Percentiles rank a stretch among this genome's conserved stretches.
Evolutionary conservation across 2,888 invertebrate genomes (phyloP).

Genomic region (Scaptomyza tumidula): DNA sequence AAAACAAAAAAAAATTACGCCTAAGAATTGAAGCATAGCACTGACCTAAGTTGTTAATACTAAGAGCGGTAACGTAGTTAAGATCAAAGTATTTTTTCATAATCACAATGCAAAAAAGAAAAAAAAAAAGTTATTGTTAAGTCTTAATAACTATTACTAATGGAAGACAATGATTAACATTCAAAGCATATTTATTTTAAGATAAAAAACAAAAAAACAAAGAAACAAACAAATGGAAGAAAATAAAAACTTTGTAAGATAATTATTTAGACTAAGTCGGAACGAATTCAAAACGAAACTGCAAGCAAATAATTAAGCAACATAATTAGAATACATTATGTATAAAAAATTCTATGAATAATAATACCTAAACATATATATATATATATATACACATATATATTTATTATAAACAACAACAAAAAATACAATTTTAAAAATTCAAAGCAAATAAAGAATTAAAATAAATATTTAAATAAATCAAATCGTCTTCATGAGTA

Average conservation of each 20-base stretch:
- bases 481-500: not conserved
- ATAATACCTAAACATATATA: slow-evolving; percentile 52
- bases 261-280: slow-evolving; percentile 60
- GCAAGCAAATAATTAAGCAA: slow-evolving; percentile 65
- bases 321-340: slow-evolving; percentile 65
- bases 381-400: slow-evolving; percentile 39
- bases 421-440: slow-evolving; percentile 77
- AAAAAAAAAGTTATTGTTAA: slow-evolving; percentile 40
- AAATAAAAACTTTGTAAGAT: slow-evolving; percentile 58
- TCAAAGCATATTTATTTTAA: slow-evolving; percentile 58
- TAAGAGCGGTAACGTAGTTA: slow-evolving; percentile 50
- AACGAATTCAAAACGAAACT: slow-evolving; percentile 58
- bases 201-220: slow-evolving; percentile 20
- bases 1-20: slow-evolving; percentile 18
- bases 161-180: slow-evolving; percentile 71
- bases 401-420: slow-evolving; percentile 75
- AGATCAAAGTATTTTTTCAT: slow-evolving; percentile 68
- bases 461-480: slow-evolving; percentile 40
- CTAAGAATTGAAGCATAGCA: slow-evolving; percentile 67
- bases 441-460: slow-evolving; percentile 66
- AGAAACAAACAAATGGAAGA: slow-evolving; percentile 12
- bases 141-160: slow-evolving; percentile 47
- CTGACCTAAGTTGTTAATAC: slow-evolving; percentile 64
- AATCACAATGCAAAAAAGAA: slow-evolving; percentile 30
- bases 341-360: slow-evolving; percentile 63